Evolutionary conservation across 2,113 vertebrate species (phyloP).

Genomic region (Odocoileus virginianus): DNA sequence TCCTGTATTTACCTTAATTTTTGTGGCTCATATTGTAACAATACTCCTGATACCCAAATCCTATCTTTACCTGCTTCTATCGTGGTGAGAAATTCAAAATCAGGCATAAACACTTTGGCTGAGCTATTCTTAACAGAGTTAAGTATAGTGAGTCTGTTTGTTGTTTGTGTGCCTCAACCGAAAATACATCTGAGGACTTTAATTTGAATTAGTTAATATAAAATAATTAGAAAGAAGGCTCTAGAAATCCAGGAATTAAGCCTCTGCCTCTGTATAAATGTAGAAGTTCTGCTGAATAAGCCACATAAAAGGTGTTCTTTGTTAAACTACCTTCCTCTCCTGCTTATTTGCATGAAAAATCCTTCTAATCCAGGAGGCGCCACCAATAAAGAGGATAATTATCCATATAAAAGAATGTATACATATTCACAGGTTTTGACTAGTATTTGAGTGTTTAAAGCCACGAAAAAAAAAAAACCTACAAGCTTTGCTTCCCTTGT

Average conservation of each 20-base stretch:
- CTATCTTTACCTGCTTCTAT: neutral
- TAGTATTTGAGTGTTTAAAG: constrained; percentile 78
- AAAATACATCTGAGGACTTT: neutral
- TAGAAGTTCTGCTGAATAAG: constrained; percentile 48
- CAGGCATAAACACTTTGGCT: neutral
- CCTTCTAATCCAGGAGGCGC: constrained; percentile 86
- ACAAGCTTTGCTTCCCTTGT: constrained; percentile 68
- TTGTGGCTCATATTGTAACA: neutral
- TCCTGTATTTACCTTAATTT: neutral
- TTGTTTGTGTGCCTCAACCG: constrained; percentile 14
- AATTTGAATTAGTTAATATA: constrained; percentile 28
- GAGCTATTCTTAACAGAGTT: neutral
- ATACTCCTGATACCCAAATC: neutral
- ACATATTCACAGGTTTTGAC: constrained; percentile 84
- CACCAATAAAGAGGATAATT: constrained; percentile 82
- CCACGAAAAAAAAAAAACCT: constrained; percentile 57
- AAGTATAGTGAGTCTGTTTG: neutral
- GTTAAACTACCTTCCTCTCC: constrained; percentile 63
- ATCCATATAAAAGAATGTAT: constrained; percentile 78
- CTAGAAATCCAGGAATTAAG: constrained; percentile 59
- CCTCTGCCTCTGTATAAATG: constrained; percentile 22
- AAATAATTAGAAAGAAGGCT: neutral
- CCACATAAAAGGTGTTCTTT: constrained; percentile 71
- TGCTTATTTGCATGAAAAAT: constrained; percentile 79
- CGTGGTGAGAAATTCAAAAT: neutral